These are phyloP conservation scores for Drosophila persimilis DNA, from an alignment of 1,140 invertebrate genomes.

Conservation along the genomic window DNA sequence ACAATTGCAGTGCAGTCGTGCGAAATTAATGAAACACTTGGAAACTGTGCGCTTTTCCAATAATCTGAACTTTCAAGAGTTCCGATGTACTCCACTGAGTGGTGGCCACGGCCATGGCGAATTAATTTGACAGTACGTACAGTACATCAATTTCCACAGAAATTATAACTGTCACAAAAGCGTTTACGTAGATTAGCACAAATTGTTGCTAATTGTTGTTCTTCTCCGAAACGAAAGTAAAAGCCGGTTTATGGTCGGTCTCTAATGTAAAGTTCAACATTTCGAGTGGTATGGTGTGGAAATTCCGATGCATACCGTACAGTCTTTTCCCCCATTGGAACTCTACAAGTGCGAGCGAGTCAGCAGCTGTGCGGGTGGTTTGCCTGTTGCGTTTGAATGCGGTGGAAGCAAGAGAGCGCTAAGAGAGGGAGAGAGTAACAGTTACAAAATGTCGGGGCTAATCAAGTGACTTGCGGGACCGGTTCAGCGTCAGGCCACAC, in stretches of 20 bases:
- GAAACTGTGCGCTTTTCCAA: constrained; percentile 69
- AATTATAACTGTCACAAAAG: constrained; percentile 2
- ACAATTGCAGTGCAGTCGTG: constrained; percentile 45
- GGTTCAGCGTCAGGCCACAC: constrained; percentile 43
- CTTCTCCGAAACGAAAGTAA: constrained; percentile 45
- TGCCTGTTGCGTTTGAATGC: constrained; percentile 64
- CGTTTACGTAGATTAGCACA: neutral
- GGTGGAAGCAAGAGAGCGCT: neutral
- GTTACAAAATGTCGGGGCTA: constrained; percentile 74
- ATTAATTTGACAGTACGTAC: constrained; percentile 24
- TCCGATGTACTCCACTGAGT: constrained; percentile 20
- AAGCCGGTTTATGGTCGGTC: constrained; percentile 29
- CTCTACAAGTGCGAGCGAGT: constrained; percentile 9
- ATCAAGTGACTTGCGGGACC: constrained; percentile 52
- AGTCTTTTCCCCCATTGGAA: neutral
- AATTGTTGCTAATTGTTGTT: constrained; percentile 20
- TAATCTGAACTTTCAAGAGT: constrained; percentile 49
- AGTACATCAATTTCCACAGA: constrained; percentile 4
- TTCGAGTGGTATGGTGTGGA: neutral
- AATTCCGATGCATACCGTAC: constrained; percentile 33
- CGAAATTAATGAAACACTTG: constrained; percentile 63
- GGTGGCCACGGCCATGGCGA: constrained; percentile 10
- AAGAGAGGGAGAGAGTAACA: constrained; percentile 38
- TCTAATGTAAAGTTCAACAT: constrained; percentile 21
- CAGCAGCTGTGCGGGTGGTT: constrained; percentile 38